Percentiles rank a stretch among this genome's conserved stretches.
Evolutionary conservation across 2,888 invertebrate genomes (phyloP).

Genomic region (Cremastinae sp.): DNA sequence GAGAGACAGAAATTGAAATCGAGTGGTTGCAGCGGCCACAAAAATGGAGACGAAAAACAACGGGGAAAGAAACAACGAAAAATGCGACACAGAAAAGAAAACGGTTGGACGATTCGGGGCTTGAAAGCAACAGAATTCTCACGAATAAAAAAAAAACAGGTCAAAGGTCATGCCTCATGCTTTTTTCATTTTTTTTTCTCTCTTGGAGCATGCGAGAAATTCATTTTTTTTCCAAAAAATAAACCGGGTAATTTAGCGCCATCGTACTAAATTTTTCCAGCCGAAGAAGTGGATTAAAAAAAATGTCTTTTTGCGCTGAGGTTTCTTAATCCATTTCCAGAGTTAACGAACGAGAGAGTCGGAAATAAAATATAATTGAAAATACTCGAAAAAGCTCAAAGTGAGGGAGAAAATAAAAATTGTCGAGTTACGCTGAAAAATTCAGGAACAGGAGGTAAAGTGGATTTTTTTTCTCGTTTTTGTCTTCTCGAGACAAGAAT

Average conservation of each 20-base stretch:
- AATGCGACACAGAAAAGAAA: slow-evolving; percentile 9
- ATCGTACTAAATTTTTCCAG: no score
- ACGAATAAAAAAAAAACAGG: slow-evolving; percentile 1
- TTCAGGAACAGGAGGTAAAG: no score
- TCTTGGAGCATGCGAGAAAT: no score
- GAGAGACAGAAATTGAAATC: slow-evolving; percentile 56
- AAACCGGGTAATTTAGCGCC: no score
- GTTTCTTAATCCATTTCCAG: not conserved
- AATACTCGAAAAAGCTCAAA: not conserved
- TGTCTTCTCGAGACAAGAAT: no score
- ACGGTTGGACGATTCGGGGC: slow-evolving; percentile 1
- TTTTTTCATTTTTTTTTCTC: no score
- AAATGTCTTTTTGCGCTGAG: not conserved
- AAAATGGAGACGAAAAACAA: slow-evolving; percentile 41
- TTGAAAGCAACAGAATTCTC: not conserved
- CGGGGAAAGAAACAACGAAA: slow-evolving; percentile 27
- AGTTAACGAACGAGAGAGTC: not conserved
- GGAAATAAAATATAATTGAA: not conserved
- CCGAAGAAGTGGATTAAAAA: no score
- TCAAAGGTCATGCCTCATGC: no score
- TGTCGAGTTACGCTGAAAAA: no score
- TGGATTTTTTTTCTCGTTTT: no score
- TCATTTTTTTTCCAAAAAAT: no score
- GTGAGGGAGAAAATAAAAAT: not conserved
- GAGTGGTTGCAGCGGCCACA: slow-evolving; percentile 44